A percentile compares a stretch with the other conserved stretches of the same genome.
phyloP scores from a whole-genome alignment of 2,113 vertebrate species.

The Halcyon malimbica region DNA sequence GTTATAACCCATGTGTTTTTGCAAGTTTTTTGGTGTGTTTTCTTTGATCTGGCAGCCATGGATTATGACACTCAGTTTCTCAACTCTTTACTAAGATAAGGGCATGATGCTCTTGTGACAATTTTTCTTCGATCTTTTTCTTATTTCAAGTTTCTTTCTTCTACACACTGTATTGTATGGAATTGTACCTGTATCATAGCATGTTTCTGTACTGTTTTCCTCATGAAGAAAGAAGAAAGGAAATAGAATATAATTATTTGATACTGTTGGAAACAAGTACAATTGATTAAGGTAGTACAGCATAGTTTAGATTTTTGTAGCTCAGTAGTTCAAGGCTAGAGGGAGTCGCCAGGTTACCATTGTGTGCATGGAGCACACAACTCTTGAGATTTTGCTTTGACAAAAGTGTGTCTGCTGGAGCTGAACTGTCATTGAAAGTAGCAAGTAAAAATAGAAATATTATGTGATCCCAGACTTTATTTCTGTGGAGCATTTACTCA shows the following conservation, averaged over 20 bases:
- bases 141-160: background rate
- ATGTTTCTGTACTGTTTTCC: background rate
- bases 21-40: background rate
- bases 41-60: background rate
- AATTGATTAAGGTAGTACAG: background rate
- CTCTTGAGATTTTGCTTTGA: background rate
- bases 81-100: background rate
- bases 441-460: background rate
- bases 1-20: background rate
- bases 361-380: background rate
- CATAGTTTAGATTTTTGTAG: background rate
- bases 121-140: background rate
- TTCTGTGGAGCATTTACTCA: background rate
- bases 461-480: background rate
- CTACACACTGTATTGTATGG: background rate
- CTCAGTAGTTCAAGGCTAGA: background rate
- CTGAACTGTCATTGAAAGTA: background rate
- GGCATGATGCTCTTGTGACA: background rate
- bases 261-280: background rate
- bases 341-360: background rate
- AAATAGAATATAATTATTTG: background rate
- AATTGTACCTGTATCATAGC: background rate
- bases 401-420: background rate
- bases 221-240: background rate
- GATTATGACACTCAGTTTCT: background rate